These are phyloP conservation scores for Vesta saturnalis DNA, from an alignment of 2,888 invertebrate species.

Conservation along the genomic window DNA sequence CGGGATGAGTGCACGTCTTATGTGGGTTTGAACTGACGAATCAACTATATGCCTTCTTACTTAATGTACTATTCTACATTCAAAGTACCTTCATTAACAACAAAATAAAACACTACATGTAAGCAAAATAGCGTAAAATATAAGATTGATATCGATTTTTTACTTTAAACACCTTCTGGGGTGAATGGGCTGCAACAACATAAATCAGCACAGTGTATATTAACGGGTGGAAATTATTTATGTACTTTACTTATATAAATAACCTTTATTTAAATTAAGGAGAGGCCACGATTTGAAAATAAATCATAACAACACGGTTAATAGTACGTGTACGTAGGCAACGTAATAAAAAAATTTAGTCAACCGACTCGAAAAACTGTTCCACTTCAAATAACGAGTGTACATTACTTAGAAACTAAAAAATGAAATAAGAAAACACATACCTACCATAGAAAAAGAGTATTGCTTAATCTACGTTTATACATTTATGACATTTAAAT, in stretches of 20 bases:
- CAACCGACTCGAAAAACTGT: too few relatives aligned
- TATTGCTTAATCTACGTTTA: too few relatives aligned
- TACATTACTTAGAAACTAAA: too few relatives aligned
- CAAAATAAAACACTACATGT: neutral
- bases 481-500: too few relatives aligned
- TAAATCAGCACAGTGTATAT: neutral
- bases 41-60: slow-evolving; percentile 30
- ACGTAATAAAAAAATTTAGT: too few relatives aligned
- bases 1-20: slow-evolving; percentile 29
- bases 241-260: neutral
- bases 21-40: slow-evolving; percentile 35
- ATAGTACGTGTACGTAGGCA: too few relatives aligned
- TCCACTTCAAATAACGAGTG: too few relatives aligned
- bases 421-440: too few relatives aligned
- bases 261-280: neutral
- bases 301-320: too few relatives aligned
- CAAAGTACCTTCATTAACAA: slow-evolving; percentile 16
- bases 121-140: slow-evolving; percentile 1
- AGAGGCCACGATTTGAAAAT: too few relatives aligned
- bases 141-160: neutral
- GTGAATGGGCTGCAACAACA: neutral
- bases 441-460: too few relatives aligned
- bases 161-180: neutral
- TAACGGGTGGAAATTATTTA: neutral
- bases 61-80: slow-evolving; percentile 29